Evolutionary conservation across 1,140 invertebrate species (phyloP), one percentile per base, ranked within the genome.

Genomic region (Polypedilum vanderplanki): DNA sequence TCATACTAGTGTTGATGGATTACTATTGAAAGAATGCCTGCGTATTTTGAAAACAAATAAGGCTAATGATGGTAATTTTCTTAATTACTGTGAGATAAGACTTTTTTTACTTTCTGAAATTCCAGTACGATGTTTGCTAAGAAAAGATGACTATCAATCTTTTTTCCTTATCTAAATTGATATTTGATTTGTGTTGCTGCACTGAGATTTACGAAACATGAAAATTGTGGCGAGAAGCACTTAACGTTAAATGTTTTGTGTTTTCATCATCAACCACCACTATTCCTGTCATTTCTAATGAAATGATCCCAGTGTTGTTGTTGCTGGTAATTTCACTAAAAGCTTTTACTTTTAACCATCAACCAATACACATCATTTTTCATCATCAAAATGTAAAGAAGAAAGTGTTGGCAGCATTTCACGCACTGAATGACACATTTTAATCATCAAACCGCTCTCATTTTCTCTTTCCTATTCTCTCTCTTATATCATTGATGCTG

Each of bases 351-450:
- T 12, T 57, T 15, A 12, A 57, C 46, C n/a, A 57, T 57, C 46
- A n/a, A 57, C 46, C 46, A 57, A 22, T 70, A 20, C 7, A 70
- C 17, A 70, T 70, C 65, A 70, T 70, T 70, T 70, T 70, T 70
- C 65, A 70, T 20, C 65, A 70, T 70, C 65, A 57, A 57, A n/a
- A 57, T 57, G n/a, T 57, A 15, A 12, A 57, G 12, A 57, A 12
- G n/a, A 15, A 57, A 46, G 15, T 57, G 12, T 57, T 57, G 24
- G 24, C 24, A 57, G n/a, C 10, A 15, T 20, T 70, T 70, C 65
- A 70, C 65, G 65, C 65, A 70, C 65, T 22, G 20, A 70, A 5
- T 70, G 65, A 70, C 65, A 70, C 20, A 70, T 70, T 70, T 70
- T 22, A 70, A 70, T 70, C 65, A 22, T 70, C 12, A 57, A 57